phyloP scores from a whole-genome alignment of 2,113 vertebrate species.

The Falco punctatus region DNA sequence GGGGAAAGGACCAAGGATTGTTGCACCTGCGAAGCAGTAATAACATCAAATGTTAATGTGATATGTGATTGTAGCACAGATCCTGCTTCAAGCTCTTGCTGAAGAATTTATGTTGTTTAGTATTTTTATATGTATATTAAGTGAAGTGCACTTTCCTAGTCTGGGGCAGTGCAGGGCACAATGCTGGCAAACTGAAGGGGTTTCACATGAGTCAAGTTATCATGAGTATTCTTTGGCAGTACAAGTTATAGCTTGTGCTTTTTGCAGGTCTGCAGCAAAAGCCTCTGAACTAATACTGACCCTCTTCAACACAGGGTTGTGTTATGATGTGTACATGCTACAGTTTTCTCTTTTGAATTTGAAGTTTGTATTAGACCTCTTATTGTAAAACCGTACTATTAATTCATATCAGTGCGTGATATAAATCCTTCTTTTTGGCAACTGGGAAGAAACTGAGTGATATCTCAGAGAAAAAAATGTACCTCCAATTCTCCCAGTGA shows the following conservation, averaged over 20 bases:
- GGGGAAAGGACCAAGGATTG: conserved; percentile 67
- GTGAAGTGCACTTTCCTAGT: conserved; percentile 63
- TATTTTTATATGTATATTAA: conserved; percentile 71
- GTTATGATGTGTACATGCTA: neutral
- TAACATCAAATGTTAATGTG: conserved; percentile 69
- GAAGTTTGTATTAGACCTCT: neutral
- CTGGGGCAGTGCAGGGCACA: conserved; percentile 56
- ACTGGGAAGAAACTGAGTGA: neutral
- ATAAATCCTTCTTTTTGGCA: neutral
- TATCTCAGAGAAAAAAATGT: neutral
- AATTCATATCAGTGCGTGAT: neutral
- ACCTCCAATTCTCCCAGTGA: neutral
- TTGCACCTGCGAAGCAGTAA: conserved; percentile 62
- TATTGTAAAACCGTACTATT: neutral
- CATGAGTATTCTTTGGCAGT: neutral
- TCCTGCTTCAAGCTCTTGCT: conserved; percentile 43
- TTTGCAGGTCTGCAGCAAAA: conserved; percentile 9
- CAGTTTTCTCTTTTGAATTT: neutral
- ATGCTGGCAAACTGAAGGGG: conserved; percentile 52
- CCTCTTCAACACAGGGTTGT: neutral
- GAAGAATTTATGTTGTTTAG: conserved; percentile 67
- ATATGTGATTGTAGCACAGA: conserved; percentile 48
- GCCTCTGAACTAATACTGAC: neutral
- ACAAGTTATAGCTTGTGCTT: neutral
- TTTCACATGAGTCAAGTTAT: conserved; percentile 23